Evolutionary conservation across 2,113 vertebrate genomes (phyloP).

Genomic region (Orthochromis malagaraziensis): DNA sequence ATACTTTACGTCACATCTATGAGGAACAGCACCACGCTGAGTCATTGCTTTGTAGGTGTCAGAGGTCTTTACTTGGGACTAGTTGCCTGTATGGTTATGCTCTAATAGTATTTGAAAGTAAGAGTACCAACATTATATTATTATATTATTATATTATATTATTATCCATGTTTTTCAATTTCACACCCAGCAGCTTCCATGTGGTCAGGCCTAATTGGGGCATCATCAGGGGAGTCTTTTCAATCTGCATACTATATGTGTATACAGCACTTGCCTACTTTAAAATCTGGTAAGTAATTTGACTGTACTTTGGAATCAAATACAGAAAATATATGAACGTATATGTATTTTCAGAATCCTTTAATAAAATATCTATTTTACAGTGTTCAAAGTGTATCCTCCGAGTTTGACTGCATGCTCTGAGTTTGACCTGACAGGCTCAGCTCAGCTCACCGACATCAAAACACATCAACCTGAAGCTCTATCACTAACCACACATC

Average conservation of each 20-base stretch:
- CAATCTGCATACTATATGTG: not conserved
- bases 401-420: not conserved
- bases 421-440: constrained; percentile 5
- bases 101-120: constrained; percentile 2
- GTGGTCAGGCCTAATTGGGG: constrained; percentile 61
- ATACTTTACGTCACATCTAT: not conserved
- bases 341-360: not conserved
- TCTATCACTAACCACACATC: constrained; percentile 29
- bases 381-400: not conserved
- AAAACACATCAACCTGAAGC: constrained; percentile 22
- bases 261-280: not conserved
- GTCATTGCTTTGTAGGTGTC: not conserved
- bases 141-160: constrained; percentile 18
- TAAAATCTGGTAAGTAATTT: not conserved
- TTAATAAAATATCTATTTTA: not conserved
- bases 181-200: constrained; percentile 66
- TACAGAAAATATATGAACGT: not conserved
- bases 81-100: not conserved
- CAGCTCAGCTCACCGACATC: constrained; percentile 16
- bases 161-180: constrained; percentile 59
- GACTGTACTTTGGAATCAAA: not conserved
- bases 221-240: constrained; percentile 46
- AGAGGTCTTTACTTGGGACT: not conserved
- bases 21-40: not conserved
- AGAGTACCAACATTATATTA: constrained; percentile 29